Evolutionary conservation across 1,140 invertebrate species (phyloP).

Genomic region (Lepidurus couesii): DNA sequence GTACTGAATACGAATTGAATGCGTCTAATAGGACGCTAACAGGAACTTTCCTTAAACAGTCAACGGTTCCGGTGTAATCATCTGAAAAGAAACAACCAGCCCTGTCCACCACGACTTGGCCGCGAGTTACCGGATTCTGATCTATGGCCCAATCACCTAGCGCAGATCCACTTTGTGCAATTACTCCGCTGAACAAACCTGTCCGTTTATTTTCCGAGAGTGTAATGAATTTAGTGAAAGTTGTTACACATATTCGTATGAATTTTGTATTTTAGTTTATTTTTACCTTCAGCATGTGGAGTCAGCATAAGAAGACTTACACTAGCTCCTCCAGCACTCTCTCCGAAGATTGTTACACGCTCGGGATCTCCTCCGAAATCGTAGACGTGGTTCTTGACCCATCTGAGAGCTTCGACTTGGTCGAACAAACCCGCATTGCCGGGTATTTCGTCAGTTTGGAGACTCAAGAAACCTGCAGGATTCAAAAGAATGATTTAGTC

Average conservation of each 20-base stretch:
- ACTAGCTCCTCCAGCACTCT: slow-evolving; percentile 38
- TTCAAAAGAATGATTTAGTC: background rate
- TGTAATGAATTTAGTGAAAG: background rate
- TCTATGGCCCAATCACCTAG: slow-evolving; percentile 43
- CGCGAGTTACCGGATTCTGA: slow-evolving; percentile 41
- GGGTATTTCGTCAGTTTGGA: slow-evolving; percentile 40
- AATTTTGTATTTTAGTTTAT: background rate
- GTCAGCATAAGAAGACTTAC: slow-evolving; percentile 35
- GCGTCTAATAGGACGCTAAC: slow-evolving; percentile 30
- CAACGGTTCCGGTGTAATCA: slow-evolving; percentile 45
- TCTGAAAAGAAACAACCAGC: slow-evolving; percentile 42
- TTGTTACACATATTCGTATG: background rate
- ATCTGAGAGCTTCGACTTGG: slow-evolving; percentile 51
- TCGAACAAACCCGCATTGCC: slow-evolving; percentile 57
- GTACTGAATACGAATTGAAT: background rate
- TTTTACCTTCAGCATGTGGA: slow-evolving; percentile 34
- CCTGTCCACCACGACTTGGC: slow-evolving; percentile 41
- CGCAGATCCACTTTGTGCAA: slow-evolving; percentile 42
- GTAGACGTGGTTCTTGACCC: slow-evolving; percentile 39
- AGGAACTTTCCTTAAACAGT: slow-evolving; percentile 41
- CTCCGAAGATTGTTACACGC: slow-evolving; percentile 37
- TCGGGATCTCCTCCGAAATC: slow-evolving; percentile 36
- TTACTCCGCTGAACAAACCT: slow-evolving; percentile 40
- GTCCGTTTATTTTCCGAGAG: background rate
- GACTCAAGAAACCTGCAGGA: background rate